Evolutionary conservation across 2,113 vertebrate genomes (phyloP).

Genomic region (Callipepla californica): DNA sequence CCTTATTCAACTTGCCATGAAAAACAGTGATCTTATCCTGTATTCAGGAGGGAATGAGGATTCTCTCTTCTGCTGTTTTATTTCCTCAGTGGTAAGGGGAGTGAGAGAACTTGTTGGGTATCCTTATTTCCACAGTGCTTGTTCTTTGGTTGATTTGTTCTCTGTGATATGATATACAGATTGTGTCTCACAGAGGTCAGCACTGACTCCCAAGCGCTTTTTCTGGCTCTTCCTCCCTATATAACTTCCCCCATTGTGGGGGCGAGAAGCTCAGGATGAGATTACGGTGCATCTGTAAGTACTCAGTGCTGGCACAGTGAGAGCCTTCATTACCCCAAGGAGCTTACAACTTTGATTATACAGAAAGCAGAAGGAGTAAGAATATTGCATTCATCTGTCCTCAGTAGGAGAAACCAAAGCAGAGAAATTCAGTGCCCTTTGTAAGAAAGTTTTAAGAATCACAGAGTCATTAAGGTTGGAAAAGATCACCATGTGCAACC

Average conservation of each 20-base stretch:
- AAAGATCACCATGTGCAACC: too few species aligned
- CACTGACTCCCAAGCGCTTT: not conserved
- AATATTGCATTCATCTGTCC: not conserved
- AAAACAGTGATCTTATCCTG: fast-evolving
- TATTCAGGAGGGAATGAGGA: not conserved
- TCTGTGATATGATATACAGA: not conserved
- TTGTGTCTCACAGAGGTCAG: not conserved
- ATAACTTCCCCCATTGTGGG: not conserved
- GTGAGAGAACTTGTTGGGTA: not conserved
- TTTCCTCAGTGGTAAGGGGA: not conserved
- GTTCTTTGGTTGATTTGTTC: not conserved
- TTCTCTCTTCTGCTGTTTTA: not conserved
- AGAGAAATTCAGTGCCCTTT: not conserved
- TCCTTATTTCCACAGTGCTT: not conserved
- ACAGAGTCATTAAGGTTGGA: too few species aligned
- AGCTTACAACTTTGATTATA: not conserved
- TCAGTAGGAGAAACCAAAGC: not conserved
- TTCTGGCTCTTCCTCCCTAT: not conserved
- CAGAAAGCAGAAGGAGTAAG: not conserved
- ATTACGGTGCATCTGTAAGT: not conserved
- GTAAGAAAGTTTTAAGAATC: not conserved
- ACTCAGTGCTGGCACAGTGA: not conserved
- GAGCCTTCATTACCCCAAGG: not conserved
- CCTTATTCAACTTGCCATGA: not conserved
- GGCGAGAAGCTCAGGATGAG: not conserved